Percentiles rank a stretch among this genome's conserved stretches.
These are phyloP conservation scores for Symphodus melops DNA, from an alignment of 2,113 vertebrate species.

Conservation along the genomic window DNA sequence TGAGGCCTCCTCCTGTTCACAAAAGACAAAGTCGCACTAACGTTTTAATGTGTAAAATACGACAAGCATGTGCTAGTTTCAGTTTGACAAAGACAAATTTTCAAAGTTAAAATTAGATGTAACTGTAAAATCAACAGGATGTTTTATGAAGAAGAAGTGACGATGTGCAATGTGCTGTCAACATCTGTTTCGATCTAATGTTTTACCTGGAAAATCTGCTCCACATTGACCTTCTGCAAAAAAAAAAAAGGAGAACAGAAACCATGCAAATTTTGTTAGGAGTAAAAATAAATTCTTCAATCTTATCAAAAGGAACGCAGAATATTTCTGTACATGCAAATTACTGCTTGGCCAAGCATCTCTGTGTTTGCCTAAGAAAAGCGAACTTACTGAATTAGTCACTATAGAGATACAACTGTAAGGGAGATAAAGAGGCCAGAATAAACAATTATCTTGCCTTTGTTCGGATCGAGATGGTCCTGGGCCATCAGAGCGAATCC, in stretches of 20 bases:
- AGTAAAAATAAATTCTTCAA: constrained; percentile 9
- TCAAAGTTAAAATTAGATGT: background rate
- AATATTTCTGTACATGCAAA: background rate
- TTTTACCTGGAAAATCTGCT: constrained; percentile 35
- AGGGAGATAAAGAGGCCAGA: background rate
- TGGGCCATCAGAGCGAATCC: constrained; percentile 28
- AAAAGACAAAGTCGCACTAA: background rate
- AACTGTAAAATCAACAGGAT: background rate
- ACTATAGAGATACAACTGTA: no score
- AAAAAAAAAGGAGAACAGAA: constrained; percentile 59
- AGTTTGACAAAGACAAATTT: background rate
- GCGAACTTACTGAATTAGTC: background rate
- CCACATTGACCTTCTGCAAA: constrained; percentile 8
- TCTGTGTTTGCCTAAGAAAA: no score
- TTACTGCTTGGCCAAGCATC: no score
- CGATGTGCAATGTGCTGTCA: background rate
- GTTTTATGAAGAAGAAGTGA: background rate
- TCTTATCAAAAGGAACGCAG: background rate
- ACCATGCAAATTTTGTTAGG: constrained; percentile 26
- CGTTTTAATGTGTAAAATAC: background rate
- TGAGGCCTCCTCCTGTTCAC: constrained; percentile 31
- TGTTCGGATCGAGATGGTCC: constrained; percentile 34
- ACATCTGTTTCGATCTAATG: background rate
- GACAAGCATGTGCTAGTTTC: background rate
- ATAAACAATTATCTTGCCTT: constrained; percentile 50